Evolutionary conservation across 2,888 invertebrate species (phyloP).

Genomic region (Hydroisotoma schaefferi): DNA sequence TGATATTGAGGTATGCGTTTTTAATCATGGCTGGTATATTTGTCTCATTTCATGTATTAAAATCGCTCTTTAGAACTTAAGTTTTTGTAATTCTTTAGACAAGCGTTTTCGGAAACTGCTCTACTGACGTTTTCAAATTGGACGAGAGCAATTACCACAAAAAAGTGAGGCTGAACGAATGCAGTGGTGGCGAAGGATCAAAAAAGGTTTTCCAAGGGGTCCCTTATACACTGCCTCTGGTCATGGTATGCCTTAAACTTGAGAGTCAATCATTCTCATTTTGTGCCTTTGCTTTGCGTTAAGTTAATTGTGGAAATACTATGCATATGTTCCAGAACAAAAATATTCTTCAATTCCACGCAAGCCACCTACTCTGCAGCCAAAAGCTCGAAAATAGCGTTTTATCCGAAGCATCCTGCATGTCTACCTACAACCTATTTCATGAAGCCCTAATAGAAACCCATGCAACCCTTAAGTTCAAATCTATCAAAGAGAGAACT

Average conservation of each 20-base stretch:
- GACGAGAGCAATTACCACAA: slow-evolving; percentile 16
- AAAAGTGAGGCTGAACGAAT: slow-evolving; percentile 7
- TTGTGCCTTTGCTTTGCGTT: no score
- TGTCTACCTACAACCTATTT: no score
- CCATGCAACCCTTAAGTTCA: neutral
- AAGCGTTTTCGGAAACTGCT: slow-evolving; percentile 15
- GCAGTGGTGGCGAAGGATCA: slow-evolving; percentile 13
- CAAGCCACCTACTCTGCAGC: neutral
- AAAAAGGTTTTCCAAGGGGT: slow-evolving; percentile 10
- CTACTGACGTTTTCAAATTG: neutral
- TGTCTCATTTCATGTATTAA: neutral
- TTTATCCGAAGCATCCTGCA: neutral
- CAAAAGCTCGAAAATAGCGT: neutral
- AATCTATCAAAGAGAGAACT: neutral
- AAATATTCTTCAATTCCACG: neutral
- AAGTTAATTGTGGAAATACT: no score
- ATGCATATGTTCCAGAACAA: no score
- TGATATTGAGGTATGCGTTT: slow-evolving; percentile 17
- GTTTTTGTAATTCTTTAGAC: slow-evolving; percentile 4
- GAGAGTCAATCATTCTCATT: no score
- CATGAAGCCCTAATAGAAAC: no score
- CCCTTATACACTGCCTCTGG: slow-evolving; percentile 12
- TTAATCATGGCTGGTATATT: neutral
- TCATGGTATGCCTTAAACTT: slow-evolving; percentile 9
- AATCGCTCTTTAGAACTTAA: neutral